Base-by-base conservation (phyloP, 2,113 vertebrate species). In the Salvelinus namaycush region DNA sequence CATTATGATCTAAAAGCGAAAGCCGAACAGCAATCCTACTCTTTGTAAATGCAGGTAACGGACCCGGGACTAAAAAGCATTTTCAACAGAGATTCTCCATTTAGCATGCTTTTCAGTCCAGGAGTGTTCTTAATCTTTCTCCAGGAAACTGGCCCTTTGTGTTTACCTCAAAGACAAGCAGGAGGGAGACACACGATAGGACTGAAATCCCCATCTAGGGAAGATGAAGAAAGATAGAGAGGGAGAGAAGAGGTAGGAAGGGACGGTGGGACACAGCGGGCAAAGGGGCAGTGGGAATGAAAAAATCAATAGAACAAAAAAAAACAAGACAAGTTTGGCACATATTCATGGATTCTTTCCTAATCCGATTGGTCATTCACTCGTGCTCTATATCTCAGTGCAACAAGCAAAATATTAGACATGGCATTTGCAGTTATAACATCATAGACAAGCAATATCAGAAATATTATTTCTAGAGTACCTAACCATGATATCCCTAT, bases 131-230 rank as follows among this genome's bases (percentile, higher is more conserved):
- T 16, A 18, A 54, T 18, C 16, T 54, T 14, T 54, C 51, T 54
- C 51, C 51, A 16, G 12, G 54, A 24, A 72, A 57, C n/a, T 9
- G 48, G 29, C 1, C 39, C 34, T 18, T 27, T 68, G 48, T 0
- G n/a, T 67, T 83, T 89, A 92, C 89, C 89, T 91, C 78, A 70
- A 86, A 79, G 31, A 70, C 16, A 76, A 92, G 84, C 86, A 75
- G 78, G 68, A 92, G 66, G 57, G 81, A 27, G 65, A 87, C n/a
- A 13, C 71, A 80, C 48, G 80, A 29, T 68, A 54, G 1, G n/a
- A 54, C 73, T 54, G 48, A 84, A 11, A 26, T 68, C 26, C 51
- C 84, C 90, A 91, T 90, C 89, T 89, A 14, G 18, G 49, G 7
- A 27, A 72, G 26, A 76, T 22, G 51, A 39, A 44, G 51, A 79